Conservation (phyloP, 2,888 invertebrate genomes). For the Dermolepida albohirtum region DNA sequence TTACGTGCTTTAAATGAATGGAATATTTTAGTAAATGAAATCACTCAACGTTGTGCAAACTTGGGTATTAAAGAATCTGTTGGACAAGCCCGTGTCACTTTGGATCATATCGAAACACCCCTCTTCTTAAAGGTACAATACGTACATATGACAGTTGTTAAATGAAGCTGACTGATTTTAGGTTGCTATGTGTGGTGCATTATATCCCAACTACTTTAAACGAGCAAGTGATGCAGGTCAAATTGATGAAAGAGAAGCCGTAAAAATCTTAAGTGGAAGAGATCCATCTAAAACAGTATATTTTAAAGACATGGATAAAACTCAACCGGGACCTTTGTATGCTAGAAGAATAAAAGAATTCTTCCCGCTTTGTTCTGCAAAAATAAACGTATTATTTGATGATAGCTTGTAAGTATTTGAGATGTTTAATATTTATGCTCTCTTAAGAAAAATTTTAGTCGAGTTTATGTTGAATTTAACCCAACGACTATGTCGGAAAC, state of each 20-base stretch:
- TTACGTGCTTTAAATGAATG: slow-evolving; percentile 80
- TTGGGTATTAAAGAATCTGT: slow-evolving; percentile 72
- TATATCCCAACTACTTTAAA: slow-evolving; percentile 92
- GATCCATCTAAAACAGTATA: slow-evolving; percentile 84
- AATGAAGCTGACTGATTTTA: slow-evolving; percentile 57
- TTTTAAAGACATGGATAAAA: slow-evolving; percentile 70
- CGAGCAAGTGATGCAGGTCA: slow-evolving; percentile 68
- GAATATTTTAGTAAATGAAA: slow-evolving; percentile 77
- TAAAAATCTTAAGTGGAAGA: slow-evolving; percentile 75
- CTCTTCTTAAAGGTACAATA: slow-evolving; percentile 73
- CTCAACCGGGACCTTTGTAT: slow-evolving; percentile 80
- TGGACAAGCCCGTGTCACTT: slow-evolving; percentile 62
- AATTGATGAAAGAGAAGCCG: slow-evolving; percentile 74
- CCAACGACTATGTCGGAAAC: slow-evolving; percentile 60
- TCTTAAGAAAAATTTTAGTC: slow-evolving; percentile 66
- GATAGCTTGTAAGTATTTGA: slow-evolving; percentile 42
- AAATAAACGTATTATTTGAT: slow-evolving; percentile 67
- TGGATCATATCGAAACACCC: slow-evolving; percentile 68
- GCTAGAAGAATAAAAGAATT: slow-evolving; percentile 72
- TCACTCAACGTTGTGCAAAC: slow-evolving; percentile 71
- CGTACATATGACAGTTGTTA: neutral
- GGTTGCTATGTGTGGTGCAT: slow-evolving; percentile 87
- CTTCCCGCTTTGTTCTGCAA: slow-evolving; percentile 67
- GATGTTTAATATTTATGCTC: slow-evolving; percentile 58
- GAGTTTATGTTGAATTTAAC: slow-evolving; percentile 77